A percentile compares a stretch with the other conserved stretches of the same genome.
These are phyloP conservation scores for Tenrec ecaudatus DNA, from an alignment of 2,113 vertebrate genomes.

Conservation along the genomic window DNA sequence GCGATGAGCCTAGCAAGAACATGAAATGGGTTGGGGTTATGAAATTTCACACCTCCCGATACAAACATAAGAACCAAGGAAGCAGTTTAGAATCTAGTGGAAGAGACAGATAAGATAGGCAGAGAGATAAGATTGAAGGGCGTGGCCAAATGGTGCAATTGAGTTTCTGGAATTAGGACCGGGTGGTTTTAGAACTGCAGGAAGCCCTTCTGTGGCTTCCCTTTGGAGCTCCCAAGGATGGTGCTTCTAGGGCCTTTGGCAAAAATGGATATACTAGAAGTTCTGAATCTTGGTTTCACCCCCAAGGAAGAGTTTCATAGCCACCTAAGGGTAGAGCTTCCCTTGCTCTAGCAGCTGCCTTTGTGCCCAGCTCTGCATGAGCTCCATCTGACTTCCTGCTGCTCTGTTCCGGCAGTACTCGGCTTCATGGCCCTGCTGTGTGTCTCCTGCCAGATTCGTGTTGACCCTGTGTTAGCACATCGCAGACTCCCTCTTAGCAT, in stretches of 20 bases:
- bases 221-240: background rate
- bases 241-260: background rate
- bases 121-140: conserved; percentile 39
- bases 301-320: background rate
- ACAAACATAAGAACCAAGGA: conserved; percentile 9
- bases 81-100: background rate
- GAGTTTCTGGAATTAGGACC: background rate
- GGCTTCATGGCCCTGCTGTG: no score
- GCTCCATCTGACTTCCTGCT: no score
- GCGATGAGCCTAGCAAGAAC: background rate
- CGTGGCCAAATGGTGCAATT: background rate
- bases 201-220: conserved; percentile 2
- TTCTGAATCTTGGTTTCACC: background rate
- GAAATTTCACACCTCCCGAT: background rate
- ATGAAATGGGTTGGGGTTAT: conserved; percentile 39
- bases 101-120: background rate
- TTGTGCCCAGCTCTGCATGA: no score
- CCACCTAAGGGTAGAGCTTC: background rate
- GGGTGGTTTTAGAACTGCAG: conserved; percentile 54
- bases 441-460: no score
- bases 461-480: no score
- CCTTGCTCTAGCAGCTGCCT: conserved; percentile 22
- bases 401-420: no score
- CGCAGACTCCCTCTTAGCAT: no score
- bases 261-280: background rate